Percentiles rank a stretch among this genome's conserved stretches.
These are phyloP conservation scores for Pseudochirops corinnae DNA, from an alignment of 2,797 vertebrate species.

Conservation along the genomic window DNA sequence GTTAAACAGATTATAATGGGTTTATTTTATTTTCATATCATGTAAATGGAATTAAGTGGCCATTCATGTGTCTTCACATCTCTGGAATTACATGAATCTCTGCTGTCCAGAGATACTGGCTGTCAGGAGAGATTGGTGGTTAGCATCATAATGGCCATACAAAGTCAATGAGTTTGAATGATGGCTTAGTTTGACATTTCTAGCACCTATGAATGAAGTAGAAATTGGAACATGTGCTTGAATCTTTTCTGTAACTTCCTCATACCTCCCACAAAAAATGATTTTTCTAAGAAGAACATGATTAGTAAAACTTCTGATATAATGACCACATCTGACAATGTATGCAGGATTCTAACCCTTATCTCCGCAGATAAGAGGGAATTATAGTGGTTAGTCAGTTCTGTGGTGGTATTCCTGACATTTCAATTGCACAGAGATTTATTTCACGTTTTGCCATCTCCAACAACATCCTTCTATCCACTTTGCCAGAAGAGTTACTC, in stretches of 20 bases:
- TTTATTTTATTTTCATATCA: not conserved
- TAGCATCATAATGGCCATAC: not conserved
- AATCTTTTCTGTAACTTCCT: not conserved
- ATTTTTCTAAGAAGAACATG: not conserved
- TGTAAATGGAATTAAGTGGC: not conserved
- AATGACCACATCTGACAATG: not conserved
- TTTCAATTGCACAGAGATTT: not conserved
- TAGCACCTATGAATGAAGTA: not conserved
- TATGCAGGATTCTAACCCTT: not conserved
- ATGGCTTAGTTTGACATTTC: not conserved
- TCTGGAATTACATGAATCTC: not conserved
- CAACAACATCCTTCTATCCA: not conserved
- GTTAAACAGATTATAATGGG: no score
- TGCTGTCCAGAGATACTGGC: not conserved
- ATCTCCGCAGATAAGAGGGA: not conserved
- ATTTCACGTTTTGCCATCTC: not conserved
- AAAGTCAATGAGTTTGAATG: not conserved
- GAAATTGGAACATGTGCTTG: not conserved
- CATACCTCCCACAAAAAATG: not conserved
- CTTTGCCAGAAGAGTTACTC: not conserved
- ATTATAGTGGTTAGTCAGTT: not conserved
- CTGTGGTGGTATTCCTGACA: not conserved
- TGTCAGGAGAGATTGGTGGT: not conserved
- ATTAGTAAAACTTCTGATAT: not conserved
- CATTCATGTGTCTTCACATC: not conserved